Percentiles rank a stretch among this genome's conserved stretches.
Evolutionary conservation across 2,888 invertebrate species (phyloP).

Genomic region (Digitonthophagus gazella): DNA sequence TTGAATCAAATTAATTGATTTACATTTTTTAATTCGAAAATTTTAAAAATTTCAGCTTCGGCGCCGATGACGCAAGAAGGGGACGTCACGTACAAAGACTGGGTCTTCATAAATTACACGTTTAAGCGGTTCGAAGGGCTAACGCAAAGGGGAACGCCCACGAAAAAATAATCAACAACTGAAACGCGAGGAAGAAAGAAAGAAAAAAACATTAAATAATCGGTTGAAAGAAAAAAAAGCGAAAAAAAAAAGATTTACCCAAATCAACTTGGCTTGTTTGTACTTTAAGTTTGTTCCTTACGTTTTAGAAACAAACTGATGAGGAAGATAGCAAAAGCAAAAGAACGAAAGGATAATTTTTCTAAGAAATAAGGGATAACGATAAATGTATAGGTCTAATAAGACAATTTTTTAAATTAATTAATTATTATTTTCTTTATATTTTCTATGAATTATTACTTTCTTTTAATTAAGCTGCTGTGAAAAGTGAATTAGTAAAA

Average conservation of each 20-base stretch:
- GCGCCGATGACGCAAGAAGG: conserved; percentile 88
- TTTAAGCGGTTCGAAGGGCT: conserved; percentile 98
- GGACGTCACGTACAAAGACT: conserved; percentile 92
- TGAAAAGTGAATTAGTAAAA: background rate
- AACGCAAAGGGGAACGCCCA: conserved; percentile 83
- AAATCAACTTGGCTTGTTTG: background rate
- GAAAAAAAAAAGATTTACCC: conserved; percentile 9
- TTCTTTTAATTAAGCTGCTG: background rate
- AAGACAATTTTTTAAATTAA: too few relatives aligned
- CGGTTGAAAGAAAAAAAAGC: background rate
- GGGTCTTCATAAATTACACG: conserved; percentile 99
- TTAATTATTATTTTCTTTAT: background rate
- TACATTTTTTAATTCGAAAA: conserved; percentile 18
- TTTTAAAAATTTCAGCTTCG: conserved; percentile 75
- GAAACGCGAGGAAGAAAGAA: background rate
- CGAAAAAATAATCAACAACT: conserved; percentile 64
- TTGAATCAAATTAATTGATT: conserved; percentile 1
- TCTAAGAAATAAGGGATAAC: too few relatives aligned
- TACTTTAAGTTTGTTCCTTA: too few relatives aligned
- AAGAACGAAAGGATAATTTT: conserved; percentile 1
- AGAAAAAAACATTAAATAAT: background rate
- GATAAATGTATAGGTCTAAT: background rate
- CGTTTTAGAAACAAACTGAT: too few relatives aligned
- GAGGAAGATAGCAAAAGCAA: background rate
- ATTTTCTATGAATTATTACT: background rate